These are phyloP conservation scores for Loripinus fragilis DNA, from an alignment of 2,888 invertebrate species.

Conservation along the genomic window DNA sequence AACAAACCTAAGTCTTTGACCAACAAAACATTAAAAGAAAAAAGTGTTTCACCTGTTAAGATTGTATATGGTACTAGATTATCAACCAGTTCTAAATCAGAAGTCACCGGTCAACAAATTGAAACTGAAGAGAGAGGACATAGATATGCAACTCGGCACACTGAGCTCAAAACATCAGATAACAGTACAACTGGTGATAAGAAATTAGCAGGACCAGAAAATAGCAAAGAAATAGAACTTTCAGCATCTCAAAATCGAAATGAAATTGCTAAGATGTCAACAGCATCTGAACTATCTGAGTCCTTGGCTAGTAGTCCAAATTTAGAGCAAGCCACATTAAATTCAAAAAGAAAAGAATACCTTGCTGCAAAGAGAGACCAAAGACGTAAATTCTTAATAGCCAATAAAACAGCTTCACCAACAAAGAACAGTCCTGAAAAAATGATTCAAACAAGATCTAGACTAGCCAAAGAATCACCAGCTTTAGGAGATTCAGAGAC, in stretches of 20 bases:
- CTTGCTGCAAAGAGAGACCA: constrained; percentile 13
- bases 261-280: too few relatives aligned
- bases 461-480: neutral
- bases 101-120: neutral
- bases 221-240: neutral
- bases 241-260: neutral
- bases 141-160: constrained; percentile 6
- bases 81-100: constrained; percentile 5
- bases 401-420: constrained; percentile 2
- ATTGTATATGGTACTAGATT: constrained; percentile 31
- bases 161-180: neutral
- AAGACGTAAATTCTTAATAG: neutral
- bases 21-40: constrained; percentile 14
- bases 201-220: neutral
- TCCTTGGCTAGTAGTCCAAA: neutral
- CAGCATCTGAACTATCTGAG: neutral
- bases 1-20: constrained; percentile 32
- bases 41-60: neutral
- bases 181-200: neutral
- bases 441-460: neutral
- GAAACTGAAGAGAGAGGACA: neutral
- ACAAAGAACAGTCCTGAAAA: neutral
- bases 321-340: neutral
- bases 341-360: constrained; percentile 4
- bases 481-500: neutral